Percentiles rank a stretch among this genome's conserved stretches.
Conservation (phyloP, 2,888 invertebrate genomes). For the Ormyrus thymus region DNA sequence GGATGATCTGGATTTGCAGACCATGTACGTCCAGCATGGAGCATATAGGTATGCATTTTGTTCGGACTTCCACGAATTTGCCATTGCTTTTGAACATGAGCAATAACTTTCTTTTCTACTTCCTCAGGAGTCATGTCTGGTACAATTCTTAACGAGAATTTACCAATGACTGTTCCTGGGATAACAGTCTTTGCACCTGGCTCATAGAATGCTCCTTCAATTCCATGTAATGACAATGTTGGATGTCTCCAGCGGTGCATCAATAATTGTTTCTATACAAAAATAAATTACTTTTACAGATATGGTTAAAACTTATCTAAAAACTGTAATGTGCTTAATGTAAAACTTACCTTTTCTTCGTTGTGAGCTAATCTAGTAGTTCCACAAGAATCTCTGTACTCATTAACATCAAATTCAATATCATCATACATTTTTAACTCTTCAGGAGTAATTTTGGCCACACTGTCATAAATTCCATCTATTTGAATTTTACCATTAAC, state of each 20-base stretch:
- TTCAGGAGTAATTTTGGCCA: conserved; percentile 82
- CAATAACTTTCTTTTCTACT: conserved; percentile 87
- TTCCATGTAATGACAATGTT: conserved; percentile 94
- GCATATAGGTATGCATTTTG: conserved; percentile 82
- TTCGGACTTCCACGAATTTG: conserved; percentile 89
- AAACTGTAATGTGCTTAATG: conserved; percentile 11
- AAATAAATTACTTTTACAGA: conserved; percentile 4
- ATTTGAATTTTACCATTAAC: conserved; percentile 90
- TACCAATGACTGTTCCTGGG: conserved; percentile 93
- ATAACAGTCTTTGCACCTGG: conserved; percentile 97
- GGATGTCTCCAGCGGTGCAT: conserved; percentile 98
- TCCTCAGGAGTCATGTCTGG: conserved; percentile 92
- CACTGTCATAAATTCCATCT: conserved; percentile 89
- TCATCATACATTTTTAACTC: conserved; percentile 85
- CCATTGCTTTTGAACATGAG: conserved; percentile 87
- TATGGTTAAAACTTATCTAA: not conserved
- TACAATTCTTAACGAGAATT: conserved; percentile 98
- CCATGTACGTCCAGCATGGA: conserved; percentile 92
- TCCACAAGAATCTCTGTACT: conserved; percentile 86
- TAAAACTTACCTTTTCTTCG: conserved; percentile 80
- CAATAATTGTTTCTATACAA: conserved; percentile 80
- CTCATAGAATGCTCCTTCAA: conserved; percentile 96
- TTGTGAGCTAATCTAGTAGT: conserved; percentile 83
- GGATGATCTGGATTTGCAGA: conserved; percentile 93
- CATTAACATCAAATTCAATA: conserved; percentile 90